Evolutionary conservation across 64 coral and sea anemone species (phyloP).

Genomic region (Catalaphyllia jardinei): DNA sequence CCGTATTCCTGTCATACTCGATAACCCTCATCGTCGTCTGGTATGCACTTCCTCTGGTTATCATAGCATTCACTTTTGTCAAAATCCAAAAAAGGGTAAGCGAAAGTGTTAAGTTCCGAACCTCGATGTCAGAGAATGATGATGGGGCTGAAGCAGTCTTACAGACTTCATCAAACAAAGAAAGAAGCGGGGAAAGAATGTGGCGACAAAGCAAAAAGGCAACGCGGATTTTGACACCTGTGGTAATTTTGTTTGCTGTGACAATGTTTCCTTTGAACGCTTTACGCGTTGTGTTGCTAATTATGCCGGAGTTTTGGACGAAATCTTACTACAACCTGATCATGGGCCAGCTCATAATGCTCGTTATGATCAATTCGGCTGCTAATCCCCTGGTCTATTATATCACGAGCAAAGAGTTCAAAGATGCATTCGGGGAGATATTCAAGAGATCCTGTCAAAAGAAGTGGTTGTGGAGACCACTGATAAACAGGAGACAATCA

Average conservation of each 20-base stretch:
- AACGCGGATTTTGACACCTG: slow-evolving; percentile 30
- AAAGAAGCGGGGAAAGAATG: not conserved
- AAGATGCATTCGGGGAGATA: not conserved
- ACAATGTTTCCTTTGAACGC: slow-evolving; percentile 50
- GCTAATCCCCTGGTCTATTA: slow-evolving; percentile 60
- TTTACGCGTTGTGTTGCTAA: not conserved
- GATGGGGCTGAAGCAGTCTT: not conserved
- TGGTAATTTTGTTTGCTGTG: slow-evolving; percentile 43
- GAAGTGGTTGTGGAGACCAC: not conserved
- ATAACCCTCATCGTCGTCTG: slow-evolving; percentile 30
- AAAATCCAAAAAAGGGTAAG: slow-evolving; percentile 3
- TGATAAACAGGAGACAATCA: not conserved
- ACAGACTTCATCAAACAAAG: not conserved
- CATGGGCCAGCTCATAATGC: not conserved
- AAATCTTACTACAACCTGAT: slow-evolving; percentile 28
- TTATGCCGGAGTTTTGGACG: not conserved
- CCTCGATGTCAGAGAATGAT: slow-evolving; percentile 24
- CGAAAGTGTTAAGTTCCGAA: slow-evolving; percentile 17
- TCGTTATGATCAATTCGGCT: slow-evolving; percentile 41
- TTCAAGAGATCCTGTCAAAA: not conserved
- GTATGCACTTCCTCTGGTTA: slow-evolving; percentile 44
- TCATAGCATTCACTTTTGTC: slow-evolving; percentile 41
- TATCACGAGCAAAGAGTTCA: slow-evolving; percentile 61
- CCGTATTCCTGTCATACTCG: not conserved
- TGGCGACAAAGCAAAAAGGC: slow-evolving; percentile 48